Conservation (phyloP, 2,797 vertebrate species). For the Dendrocincla tyrannina region DNA sequence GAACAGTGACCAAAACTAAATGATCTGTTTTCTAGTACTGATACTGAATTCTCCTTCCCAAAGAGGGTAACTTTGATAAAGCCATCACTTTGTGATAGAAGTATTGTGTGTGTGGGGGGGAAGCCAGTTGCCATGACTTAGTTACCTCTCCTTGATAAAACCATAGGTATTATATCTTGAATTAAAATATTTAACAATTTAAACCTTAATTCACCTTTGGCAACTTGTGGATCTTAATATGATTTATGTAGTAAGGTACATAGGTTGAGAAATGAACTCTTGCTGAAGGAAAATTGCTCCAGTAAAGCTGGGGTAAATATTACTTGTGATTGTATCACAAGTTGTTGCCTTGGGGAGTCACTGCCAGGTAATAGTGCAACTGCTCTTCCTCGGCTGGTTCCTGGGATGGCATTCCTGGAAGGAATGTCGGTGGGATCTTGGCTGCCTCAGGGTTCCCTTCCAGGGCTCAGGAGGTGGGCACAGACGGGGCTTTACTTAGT, state of each 20-base stretch:
- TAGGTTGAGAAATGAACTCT: neutral
- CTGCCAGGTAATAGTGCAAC: neutral
- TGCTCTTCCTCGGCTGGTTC: neutral
- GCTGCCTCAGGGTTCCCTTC: neutral
- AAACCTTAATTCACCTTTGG: neutral
- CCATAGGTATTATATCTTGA: neutral
- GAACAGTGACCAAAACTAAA: neutral
- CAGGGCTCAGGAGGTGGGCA: neutral
- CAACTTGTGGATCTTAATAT: neutral
- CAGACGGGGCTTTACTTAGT: neutral
- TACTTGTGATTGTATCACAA: neutral
- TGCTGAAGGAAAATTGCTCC: neutral
- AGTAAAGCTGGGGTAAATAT: neutral
- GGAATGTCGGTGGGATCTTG: accelerated
- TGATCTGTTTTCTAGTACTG: neutral
- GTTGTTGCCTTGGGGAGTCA: neutral
- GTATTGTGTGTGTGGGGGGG: too few species aligned
- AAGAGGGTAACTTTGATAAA: neutral
- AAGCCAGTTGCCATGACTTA: neutral
- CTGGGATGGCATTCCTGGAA: neutral
- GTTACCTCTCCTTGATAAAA: neutral
- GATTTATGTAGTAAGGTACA: neutral
- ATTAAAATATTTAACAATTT: neutral
- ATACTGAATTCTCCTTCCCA: neutral
- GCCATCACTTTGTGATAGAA: neutral